phyloP scores from a whole-genome alignment of 2,797 vertebrate species.

The Pangasius mekongensis region DNA sequence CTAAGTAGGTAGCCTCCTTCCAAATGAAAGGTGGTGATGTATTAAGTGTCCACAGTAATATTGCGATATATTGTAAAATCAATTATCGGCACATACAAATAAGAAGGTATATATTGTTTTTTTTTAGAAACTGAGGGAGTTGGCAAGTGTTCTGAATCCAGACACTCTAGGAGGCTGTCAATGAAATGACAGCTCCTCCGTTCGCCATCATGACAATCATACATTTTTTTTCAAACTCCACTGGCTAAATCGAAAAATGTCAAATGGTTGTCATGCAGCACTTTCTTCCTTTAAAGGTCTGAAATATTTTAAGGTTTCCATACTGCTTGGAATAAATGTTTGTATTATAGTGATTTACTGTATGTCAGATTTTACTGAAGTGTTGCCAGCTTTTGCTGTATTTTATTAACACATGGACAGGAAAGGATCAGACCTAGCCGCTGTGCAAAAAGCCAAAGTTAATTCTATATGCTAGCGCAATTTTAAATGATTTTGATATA shows the following conservation, averaged over 20 bases:
- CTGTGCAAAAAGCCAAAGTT: slow-evolving; percentile 69
- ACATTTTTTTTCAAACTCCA: slow-evolving; percentile 59
- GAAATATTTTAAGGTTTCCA: slow-evolving; percentile 70
- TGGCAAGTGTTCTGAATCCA: slow-evolving; percentile 21
- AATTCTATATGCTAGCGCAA: slow-evolving; percentile 46
- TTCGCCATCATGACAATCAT: slow-evolving; percentile 78
- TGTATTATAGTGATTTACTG: slow-evolving; percentile 54
- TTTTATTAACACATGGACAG: slow-evolving; percentile 37
- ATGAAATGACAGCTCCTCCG: slow-evolving; percentile 47
- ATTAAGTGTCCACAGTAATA: background rate
- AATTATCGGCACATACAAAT: slow-evolving; percentile 9
- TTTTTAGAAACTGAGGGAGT: slow-evolving; percentile 4
- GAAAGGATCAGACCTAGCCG: slow-evolving; percentile 63
- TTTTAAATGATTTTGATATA: slow-evolving; percentile 54
- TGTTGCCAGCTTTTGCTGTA: slow-evolving; percentile 51
- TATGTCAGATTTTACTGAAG: slow-evolving; percentile 51
- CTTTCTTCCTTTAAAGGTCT: slow-evolving; percentile 81
- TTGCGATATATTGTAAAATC: slow-evolving; percentile 4
- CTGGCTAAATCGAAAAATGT: slow-evolving; percentile 64
- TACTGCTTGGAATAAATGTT: slow-evolving; percentile 52
- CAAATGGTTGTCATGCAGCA: slow-evolving; percentile 77
- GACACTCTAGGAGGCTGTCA: slow-evolving; percentile 62
- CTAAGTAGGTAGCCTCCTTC: background rate
- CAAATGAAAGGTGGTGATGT: background rate
- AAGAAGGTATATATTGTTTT: background rate